Percentiles rank a stretch among this genome's conserved stretches.
phyloP scores from a whole-genome alignment of 2,888 invertebrate genomes.

The Spodoptera littoralis region DNA sequence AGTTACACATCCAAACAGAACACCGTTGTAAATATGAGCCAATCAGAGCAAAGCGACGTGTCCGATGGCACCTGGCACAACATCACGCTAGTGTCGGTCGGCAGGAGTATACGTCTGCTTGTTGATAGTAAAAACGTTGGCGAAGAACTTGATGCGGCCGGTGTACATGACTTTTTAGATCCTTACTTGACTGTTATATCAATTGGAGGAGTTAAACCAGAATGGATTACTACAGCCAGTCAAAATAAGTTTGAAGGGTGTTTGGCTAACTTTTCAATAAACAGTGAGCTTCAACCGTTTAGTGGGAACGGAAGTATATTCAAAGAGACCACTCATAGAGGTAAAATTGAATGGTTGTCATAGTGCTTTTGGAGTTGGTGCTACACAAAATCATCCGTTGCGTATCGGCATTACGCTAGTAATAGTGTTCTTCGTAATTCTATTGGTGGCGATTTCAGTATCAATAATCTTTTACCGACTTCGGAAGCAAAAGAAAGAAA shows the following conservation, averaged over 20 bases:
- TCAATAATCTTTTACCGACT: conserved; percentile 97
- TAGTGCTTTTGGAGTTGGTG: conserved; percentile 92
- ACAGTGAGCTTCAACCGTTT: conserved; percentile 96
- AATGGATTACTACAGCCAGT: conserved; percentile 87
- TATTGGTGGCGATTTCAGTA: conserved; percentile 95
- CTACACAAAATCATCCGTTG: conserved; percentile 94
- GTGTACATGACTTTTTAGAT: conserved; percentile 97
- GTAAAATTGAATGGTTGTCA: conserved; percentile 93
- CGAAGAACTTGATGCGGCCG: conserved; percentile 95
- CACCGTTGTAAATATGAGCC: conserved; percentile 94
- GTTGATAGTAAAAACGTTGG: conserved; percentile 92
- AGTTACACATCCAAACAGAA: conserved; percentile 94
- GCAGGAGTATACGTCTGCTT: conserved; percentile 91
- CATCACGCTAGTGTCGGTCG: conserved; percentile 92
- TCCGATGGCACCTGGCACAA: conserved; percentile 97
- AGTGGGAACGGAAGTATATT: conserved; percentile 96
- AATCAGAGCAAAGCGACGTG: conserved; percentile 89
- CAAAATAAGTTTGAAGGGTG: conserved; percentile 95
- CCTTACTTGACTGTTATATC: conserved; percentile 95
- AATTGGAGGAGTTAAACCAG: conserved; percentile 93
- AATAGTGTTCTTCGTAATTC: conserved; percentile 97
- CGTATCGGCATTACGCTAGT: conserved; percentile 98
- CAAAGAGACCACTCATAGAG: conserved; percentile 91
- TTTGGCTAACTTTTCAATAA: conserved; percentile 95
- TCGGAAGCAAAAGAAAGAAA: conserved; percentile 95